phyloP scores from a whole-genome alignment of 2,888 invertebrate species.

The Hyles lineata region DNA sequence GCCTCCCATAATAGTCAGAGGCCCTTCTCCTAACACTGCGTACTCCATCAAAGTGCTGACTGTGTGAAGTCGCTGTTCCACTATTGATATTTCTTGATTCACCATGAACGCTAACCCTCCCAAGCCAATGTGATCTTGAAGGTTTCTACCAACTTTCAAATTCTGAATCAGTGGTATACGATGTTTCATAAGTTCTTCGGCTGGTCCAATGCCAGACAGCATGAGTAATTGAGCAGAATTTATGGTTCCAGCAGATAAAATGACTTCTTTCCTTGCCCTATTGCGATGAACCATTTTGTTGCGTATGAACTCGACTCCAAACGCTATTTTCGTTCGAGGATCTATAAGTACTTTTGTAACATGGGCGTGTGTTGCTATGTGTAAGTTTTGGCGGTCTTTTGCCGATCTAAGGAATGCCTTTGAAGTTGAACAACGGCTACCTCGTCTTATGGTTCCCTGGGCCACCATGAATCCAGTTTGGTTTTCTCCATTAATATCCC shows the following conservation, averaged over 20 bases:
- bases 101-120: constrained; percentile 94
- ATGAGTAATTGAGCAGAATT: constrained; percentile 97
- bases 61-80: constrained; percentile 91
- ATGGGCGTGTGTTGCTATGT: constrained; percentile 93
- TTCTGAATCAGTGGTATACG: constrained; percentile 92
- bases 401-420: constrained; percentile 94
- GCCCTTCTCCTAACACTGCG: constrained; percentile 92
- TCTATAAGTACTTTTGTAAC: constrained; percentile 91
- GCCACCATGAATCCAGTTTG: constrained; percentile 96
- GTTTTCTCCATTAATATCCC: constrained; percentile 94
- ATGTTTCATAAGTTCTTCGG: constrained; percentile 88
- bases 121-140: constrained; percentile 95
- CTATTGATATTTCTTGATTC: constrained; percentile 91
- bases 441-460: constrained; percentile 91
- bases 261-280: constrained; percentile 93
- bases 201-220: constrained; percentile 95
- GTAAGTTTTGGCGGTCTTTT: constrained; percentile 91
- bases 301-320: constrained; percentile 92
- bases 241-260: constrained; percentile 95
- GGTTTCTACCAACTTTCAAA: constrained; percentile 92
- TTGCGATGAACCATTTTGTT: constrained; percentile 90
- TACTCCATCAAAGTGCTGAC: constrained; percentile 93
- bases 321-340: constrained; percentile 89
- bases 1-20: constrained; percentile 93
- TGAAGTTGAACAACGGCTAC: constrained; percentile 94